Evolutionary conservation across 2,797 vertebrate species (phyloP).

Genomic region (Champsocephalus esox): DNA sequence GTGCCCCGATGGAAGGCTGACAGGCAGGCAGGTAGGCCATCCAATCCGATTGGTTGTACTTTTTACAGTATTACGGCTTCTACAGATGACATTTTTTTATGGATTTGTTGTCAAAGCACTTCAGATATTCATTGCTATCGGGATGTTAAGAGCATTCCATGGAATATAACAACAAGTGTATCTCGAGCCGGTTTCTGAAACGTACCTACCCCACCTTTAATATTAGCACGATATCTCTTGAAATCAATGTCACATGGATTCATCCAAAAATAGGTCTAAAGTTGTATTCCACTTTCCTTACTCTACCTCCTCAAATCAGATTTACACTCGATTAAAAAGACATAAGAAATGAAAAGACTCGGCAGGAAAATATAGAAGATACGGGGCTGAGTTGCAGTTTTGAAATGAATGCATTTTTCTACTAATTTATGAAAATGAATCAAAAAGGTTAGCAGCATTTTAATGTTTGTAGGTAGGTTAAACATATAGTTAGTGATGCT

Average conservation of each 20-base stretch:
- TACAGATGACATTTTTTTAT: too few species aligned
- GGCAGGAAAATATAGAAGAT: background rate
- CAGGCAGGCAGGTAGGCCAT: too few species aligned
- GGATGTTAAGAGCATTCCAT: too few species aligned
- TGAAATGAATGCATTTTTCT: background rate
- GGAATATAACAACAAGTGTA: too few species aligned
- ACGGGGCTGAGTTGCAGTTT: background rate
- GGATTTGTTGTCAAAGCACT: too few species aligned
- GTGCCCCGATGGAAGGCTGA: too few species aligned
- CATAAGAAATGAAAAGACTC: background rate
- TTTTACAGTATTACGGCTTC: too few species aligned
- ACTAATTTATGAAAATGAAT: background rate
- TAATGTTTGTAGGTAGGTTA: background rate
- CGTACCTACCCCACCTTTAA: background rate
- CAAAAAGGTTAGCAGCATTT: background rate
- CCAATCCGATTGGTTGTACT: too few species aligned
- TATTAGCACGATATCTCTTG: background rate
- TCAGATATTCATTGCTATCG: too few species aligned
- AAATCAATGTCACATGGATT: background rate
- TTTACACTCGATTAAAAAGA: background rate
- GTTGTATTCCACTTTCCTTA: too few species aligned
- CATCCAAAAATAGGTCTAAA: constrained; percentile 1
- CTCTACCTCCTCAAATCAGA: background rate
- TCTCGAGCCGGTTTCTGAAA: too few species aligned
- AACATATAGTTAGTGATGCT: background rate